A percentile compares a stretch with the other conserved stretches of the same genome.
Conservation (phyloP, 2,113 vertebrate genomes). For the Chaetodon trifascialis region DNA sequence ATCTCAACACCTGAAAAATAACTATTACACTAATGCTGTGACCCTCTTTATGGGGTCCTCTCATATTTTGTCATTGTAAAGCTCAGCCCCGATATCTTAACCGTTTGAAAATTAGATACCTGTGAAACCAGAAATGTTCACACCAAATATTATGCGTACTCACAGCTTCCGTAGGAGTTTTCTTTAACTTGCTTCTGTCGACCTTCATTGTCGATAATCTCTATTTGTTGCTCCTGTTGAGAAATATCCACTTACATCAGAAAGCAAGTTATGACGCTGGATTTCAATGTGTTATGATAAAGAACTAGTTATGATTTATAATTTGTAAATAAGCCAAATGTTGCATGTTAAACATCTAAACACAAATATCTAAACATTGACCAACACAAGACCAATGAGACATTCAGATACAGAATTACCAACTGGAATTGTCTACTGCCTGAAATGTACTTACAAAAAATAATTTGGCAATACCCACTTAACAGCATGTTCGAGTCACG, state of each 20-base stretch:
- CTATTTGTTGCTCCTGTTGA: conserved; percentile 83
- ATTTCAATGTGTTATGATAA: neutral
- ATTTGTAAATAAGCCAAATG: neutral
- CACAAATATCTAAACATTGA: no score
- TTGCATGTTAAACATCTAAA: neutral
- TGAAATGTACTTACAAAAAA: conserved; percentile 78
- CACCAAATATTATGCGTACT: conserved; percentile 74
- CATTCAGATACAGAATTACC: neutral
- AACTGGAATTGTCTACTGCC: neutral
- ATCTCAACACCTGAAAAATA: neutral
- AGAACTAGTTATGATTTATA: neutral
- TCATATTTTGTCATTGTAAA: conserved; percentile 9
- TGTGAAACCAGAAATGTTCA: neutral
- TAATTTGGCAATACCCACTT: conserved; percentile 82
- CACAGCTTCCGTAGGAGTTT: conserved; percentile 96
- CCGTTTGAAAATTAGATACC: neutral
- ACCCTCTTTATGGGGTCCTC: neutral
- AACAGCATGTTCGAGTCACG: conserved; percentile 83
- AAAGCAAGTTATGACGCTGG: neutral
- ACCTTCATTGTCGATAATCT: conserved; percentile 93
- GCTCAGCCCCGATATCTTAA: neutral
- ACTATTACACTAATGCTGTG: no score
- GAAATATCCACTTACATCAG: conserved; percentile 27
- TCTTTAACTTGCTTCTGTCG: conserved; percentile 96
- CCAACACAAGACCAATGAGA: neutral